A percentile compares a stretch with the other conserved stretches of the same genome.
These are phyloP conservation scores for Dreissena rostriformis DNA, from an alignment of 1,140 invertebrate species.

Conservation along the genomic window DNA sequence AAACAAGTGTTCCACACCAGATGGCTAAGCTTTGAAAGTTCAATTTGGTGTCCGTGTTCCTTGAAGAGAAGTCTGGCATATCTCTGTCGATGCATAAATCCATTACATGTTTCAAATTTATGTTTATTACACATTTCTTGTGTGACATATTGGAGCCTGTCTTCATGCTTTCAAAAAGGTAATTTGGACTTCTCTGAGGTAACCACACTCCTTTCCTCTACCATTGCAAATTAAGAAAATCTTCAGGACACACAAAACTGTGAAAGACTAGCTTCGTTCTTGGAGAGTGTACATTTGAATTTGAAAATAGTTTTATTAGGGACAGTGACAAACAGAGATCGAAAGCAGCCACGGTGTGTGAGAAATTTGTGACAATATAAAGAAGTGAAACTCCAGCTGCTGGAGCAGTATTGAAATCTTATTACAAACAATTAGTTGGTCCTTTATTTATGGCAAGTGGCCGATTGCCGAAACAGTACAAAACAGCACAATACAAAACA, in stretches of 20 bases:
- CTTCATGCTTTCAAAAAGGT: too few relatives aligned
- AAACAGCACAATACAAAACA: too few relatives aligned
- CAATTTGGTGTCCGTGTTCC: conserved; percentile 32
- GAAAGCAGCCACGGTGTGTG: background rate
- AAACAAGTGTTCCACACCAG: too few relatives aligned
- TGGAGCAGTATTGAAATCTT: too few relatives aligned
- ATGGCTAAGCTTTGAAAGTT: conserved; percentile 60
- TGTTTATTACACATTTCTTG: conserved; percentile 26
- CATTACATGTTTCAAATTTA: conserved; percentile 24
- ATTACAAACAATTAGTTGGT: too few relatives aligned
- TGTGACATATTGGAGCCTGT: conserved; percentile 12
- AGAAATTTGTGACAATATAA: conserved; percentile 10
- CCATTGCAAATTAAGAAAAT: background rate
- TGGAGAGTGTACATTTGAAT: conserved; percentile 25
- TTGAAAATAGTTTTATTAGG: background rate
- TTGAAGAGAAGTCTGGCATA: conserved; percentile 21
- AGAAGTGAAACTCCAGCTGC: too few relatives aligned
- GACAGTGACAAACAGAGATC: conserved; percentile 15
- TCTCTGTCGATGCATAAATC: conserved; percentile 25
- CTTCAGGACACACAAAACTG: conserved; percentile 13
- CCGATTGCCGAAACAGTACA: too few relatives aligned
- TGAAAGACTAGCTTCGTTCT: conserved; percentile 7
- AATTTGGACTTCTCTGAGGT: background rate
- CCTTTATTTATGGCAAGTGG: too few relatives aligned
- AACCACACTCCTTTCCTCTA: conserved; percentile 7